Conservation (phyloP, 2,888 invertebrate genomes). For the Halocaridina rubra region DNA sequence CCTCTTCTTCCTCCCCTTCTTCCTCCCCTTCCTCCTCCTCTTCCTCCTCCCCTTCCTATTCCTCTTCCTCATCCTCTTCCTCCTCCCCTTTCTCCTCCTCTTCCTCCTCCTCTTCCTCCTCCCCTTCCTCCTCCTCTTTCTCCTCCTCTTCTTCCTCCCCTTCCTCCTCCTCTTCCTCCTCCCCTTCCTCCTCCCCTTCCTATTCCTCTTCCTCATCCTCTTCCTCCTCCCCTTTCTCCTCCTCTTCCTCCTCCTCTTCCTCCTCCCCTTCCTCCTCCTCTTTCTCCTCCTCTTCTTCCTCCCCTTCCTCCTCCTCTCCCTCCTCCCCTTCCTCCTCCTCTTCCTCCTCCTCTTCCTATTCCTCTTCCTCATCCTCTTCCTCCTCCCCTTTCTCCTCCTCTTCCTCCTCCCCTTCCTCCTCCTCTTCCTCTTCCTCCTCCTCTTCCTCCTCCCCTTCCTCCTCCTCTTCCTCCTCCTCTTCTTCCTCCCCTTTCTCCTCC, state of each 20-base stretch:
- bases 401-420: neutral
- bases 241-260: neutral
- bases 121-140: neutral
- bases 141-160: neutral
- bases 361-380: too few species aligned
- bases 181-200: neutral
- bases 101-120: neutral
- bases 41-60: too few species aligned
- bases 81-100: neutral
- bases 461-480: neutral
- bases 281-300: too few species aligned
- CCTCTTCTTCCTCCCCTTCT: neutral
- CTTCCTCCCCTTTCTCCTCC: neutral
- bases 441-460: neutral
- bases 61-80: neutral
- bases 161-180: neutral
- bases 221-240: neutral
- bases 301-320: too few species aligned
- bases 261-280: too few species aligned
- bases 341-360: too few species aligned
- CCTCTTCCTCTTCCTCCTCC: neutral
- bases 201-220: neutral
- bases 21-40: neutral
- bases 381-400: neutral
- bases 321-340: too few species aligned